Evolutionary conservation across 2,113 vertebrate species (phyloP).

Genomic region (Anser brachyrhynchus): DNA sequence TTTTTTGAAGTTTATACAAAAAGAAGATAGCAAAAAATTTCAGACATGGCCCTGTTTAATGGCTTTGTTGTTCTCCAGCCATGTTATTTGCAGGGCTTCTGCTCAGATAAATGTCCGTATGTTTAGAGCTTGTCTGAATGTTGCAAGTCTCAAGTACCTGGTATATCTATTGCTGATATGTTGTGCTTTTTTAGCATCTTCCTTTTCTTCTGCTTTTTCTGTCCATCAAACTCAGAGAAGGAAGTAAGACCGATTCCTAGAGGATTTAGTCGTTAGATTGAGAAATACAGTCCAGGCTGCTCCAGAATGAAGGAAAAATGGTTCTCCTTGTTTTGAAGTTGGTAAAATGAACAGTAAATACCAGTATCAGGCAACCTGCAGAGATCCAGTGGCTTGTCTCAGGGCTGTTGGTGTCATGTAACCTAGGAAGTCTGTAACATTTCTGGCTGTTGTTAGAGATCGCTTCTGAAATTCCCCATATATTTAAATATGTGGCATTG

Average conservation of each 20-base stretch:
- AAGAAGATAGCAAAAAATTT: not conserved
- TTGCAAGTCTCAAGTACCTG: not conserved
- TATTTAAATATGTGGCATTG: not conserved
- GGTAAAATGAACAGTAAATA: not conserved
- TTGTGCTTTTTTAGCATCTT: not conserved
- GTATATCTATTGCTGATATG: not conserved
- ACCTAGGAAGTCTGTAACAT: not conserved
- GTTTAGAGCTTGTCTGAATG: not conserved
- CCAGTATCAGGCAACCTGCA: not conserved
- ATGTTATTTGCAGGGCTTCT: not conserved
- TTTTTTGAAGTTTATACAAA: not conserved
- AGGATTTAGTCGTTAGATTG: not conserved
- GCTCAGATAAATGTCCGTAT: not conserved
- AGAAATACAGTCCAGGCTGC: not conserved
- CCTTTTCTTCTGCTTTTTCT: not conserved
- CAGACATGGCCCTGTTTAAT: not conserved
- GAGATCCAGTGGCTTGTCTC: not conserved
- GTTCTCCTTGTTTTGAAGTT: not conserved
- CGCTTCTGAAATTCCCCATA: not conserved
- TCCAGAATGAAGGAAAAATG: not conserved
- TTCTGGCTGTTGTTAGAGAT: not conserved
- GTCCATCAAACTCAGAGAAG: not conserved
- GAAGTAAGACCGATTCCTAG: not conserved
- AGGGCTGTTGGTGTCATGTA: not conserved
- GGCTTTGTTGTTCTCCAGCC: not conserved